Evolutionary conservation across 2,113 vertebrate species (phyloP), one percentile per base, ranked within the genome.

Genomic region (Stictonetta naevosa): DNA sequence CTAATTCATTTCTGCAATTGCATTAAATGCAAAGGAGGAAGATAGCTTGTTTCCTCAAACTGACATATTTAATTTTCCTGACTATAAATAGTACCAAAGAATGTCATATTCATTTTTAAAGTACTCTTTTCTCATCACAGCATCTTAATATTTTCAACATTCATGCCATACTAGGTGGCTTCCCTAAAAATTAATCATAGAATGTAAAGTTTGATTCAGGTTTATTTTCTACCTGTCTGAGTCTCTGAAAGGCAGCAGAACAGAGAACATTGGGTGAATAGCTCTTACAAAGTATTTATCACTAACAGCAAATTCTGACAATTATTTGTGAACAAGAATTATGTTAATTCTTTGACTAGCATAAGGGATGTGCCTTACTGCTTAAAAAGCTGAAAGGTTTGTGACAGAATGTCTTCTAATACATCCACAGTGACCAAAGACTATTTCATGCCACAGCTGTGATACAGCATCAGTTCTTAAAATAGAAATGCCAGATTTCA

Each of bases 21-120:
- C 78, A 60, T 50, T 83, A 95, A 95, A 96, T 82, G 60, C 69
- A 72, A 90, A 95, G 48, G 66, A 95, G 69, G 58, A 79, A 96
- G 91, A 92, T 22, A 92, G n/a, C 69, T 48, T 73, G 34, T 96
- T 94, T 96, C 92, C 90, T 88, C 67, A 86, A 83, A 91, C 75
- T 84, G 84, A 91, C 81, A 87, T 31, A 48, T 98, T 95, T 82
- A 86, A 94, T 95, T 89, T 93, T 82, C 94, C 75, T 83, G 81
- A 58, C 91, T 79, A 73, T 94, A 80, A 86, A 77, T 95, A 94
- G 66, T 60, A 91, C 82, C 33, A 90, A 97, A 94, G 78, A 92
- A 42, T 95, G 77, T 56, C 79, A 90, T 88, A 79, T 50, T 93
- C 8, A 80, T 85, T 52, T 95, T 94, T 69, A 31, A 83, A 92